Evolutionary conservation across 2,797 vertebrate species (phyloP).

Genomic region (Anguilla marmorata): DNA sequence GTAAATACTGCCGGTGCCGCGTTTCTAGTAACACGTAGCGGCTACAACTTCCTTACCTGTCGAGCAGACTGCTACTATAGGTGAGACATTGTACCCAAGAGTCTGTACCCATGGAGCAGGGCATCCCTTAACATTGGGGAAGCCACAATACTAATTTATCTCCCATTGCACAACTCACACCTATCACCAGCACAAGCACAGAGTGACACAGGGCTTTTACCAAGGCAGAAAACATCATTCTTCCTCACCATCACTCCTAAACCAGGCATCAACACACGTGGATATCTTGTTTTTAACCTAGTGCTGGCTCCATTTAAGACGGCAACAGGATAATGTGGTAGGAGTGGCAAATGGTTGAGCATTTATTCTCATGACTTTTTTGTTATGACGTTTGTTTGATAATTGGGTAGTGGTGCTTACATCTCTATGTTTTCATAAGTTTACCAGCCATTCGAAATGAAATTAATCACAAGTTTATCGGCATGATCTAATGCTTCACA

Average conservation of each 20-base stretch:
- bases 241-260: not conserved
- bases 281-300: not conserved
- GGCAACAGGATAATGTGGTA: not conserved
- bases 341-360: not conserved
- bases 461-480: not conserved
- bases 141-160: not conserved
- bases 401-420: not conserved
- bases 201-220: not conserved
- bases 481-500: not conserved
- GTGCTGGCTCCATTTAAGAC: not conserved
- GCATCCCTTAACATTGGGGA: not conserved
- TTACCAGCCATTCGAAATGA: not conserved
- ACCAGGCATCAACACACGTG: not conserved
- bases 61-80: not conserved
- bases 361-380: not conserved
- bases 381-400: too few relatives aligned
- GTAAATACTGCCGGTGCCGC: not conserved
- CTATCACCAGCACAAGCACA: not conserved
- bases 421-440: not conserved
- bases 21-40: not conserved
- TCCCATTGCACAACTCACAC: not conserved
- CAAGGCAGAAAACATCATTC: not conserved
- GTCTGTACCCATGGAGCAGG: not conserved
- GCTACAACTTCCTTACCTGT: not conserved
- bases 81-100: not conserved